phyloP scores from a whole-genome alignment of 2,888 invertebrate species.

The Eupithecia centaureata region DNA sequence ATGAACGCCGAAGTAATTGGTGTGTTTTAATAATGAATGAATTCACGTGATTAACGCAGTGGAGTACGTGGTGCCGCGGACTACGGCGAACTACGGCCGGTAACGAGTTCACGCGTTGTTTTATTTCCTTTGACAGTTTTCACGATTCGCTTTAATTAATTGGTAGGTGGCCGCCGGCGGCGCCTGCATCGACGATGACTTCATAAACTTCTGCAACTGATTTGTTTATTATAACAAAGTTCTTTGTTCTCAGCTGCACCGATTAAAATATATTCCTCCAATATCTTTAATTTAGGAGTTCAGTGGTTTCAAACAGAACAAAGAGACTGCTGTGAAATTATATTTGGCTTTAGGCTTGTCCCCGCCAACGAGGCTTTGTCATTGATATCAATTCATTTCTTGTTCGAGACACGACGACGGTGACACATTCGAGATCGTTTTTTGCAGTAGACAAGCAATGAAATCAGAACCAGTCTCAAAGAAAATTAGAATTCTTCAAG shows the following conservation, averaged over 20 bases:
- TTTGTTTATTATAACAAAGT: not conserved
- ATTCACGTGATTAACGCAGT: not conserved
- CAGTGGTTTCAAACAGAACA: not conserved
- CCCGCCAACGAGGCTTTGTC: not conserved
- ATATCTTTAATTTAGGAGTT: not conserved
- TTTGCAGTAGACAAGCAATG: not conserved
- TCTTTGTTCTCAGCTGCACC: not conserved
- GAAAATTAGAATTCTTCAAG: conserved; percentile 15
- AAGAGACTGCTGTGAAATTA: not conserved
- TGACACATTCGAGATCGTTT: not conserved
- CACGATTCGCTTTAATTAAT: not conserved
- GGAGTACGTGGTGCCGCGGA: not conserved
- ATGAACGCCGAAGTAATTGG: not conserved
- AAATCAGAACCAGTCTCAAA: conserved; percentile 14
- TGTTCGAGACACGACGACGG: not conserved
- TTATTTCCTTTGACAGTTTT: conserved; percentile 12
- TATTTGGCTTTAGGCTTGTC: not conserved
- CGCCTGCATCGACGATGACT: not conserved
- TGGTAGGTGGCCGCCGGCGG: not conserved
- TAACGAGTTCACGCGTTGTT: not conserved
- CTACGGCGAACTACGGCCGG: not conserved
- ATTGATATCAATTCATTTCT: not conserved
- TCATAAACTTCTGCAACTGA: not conserved
- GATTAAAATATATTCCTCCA: not conserved
- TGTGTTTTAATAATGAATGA: conserved; percentile 1